phyloP scores from a whole-genome alignment of 1,140 invertebrate species.

The Pseudachorutes palmiensis region DNA sequence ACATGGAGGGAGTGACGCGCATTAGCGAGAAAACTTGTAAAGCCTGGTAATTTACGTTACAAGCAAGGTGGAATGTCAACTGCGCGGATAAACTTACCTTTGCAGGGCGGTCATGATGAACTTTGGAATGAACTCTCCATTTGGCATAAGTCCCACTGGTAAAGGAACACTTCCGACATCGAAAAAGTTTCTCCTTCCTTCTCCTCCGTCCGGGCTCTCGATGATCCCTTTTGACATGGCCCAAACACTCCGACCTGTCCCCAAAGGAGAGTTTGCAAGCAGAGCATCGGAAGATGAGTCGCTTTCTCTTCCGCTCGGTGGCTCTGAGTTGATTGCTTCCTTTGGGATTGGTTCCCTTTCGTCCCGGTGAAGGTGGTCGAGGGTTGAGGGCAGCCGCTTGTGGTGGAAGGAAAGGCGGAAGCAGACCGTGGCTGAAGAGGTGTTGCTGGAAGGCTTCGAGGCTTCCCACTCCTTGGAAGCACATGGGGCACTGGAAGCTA shows the following conservation, averaged over 20 bases:
- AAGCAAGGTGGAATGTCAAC: too few relatives aligned
- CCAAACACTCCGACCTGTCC: slow-evolving; percentile 42
- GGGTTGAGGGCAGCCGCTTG: slow-evolving; percentile 3
- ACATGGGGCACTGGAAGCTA: slow-evolving; percentile 53
- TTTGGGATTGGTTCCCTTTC: background rate
- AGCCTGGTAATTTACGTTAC: too few relatives aligned
- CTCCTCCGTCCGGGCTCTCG: slow-evolving; percentile 1
- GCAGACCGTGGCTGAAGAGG: slow-evolving; percentile 52
- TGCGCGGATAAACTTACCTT: too few relatives aligned
- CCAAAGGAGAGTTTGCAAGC: slow-evolving; percentile 46
- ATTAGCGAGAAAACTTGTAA: background rate
- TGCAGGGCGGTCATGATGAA: slow-evolving; percentile 23
- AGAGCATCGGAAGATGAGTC: slow-evolving; percentile 41
- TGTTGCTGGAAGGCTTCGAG: slow-evolving; percentile 54
- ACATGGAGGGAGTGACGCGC: too few relatives aligned
- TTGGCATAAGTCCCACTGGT: slow-evolving; percentile 24
- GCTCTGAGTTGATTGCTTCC: slow-evolving; percentile 7
- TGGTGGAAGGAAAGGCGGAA: slow-evolving; percentile 35
- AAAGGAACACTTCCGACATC: slow-evolving; percentile 37
- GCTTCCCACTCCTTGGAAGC: slow-evolving; percentile 50
- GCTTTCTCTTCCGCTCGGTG: background rate
- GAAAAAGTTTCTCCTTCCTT: slow-evolving; percentile 37
- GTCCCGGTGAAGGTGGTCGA: background rate
- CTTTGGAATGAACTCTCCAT: slow-evolving; percentile 28
- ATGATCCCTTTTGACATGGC: slow-evolving; percentile 44